Base-by-base conservation (phyloP, 2,113 vertebrate species). In the Tursiops truncatus region DNA sequence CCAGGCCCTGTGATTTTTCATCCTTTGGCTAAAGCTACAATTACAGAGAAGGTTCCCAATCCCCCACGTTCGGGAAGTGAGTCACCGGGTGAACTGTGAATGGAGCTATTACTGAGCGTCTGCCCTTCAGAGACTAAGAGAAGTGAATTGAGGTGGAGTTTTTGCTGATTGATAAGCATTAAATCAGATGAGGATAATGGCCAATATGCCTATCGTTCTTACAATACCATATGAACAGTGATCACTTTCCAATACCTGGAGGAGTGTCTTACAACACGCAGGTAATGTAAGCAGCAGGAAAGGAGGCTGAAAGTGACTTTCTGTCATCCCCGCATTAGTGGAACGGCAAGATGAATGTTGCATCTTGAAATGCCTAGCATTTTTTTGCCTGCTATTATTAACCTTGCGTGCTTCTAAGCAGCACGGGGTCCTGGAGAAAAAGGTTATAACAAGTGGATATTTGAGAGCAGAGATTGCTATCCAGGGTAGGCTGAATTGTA, bases 301-400 rank as follows among this genome's bases (percentile, higher is more conserved):
- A 95, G 92, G 85, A 95, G 53, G 25, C 79, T 96, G 89, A 96
- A 97, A 97, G 98, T 95, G 94, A 95, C 96, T 96, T 97, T 96
- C 94, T 97, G 97, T 98, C 98, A 96, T 84, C 96, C 50, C 56
- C 9, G 1, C 96, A 79, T 94, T 97, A 96, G 96, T 74, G 94
- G 67, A 89, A 60, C 0, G 0, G 68, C 36, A 89, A 98, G 93
- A 91, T 56, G 77, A 97, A 98, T 89, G 97, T 33, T 86, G 68
- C 0, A 0, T 89, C 96, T 76, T 95, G 92, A 95, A 94, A 50
- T 0, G 17, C 56, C 0, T 0, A n/a, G 58, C 0, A 14, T 41
- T 97, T 97, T 97, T 98, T 97, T 96, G 87, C 85, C 97, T 97
- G 86, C 96, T 97, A 53, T 95, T 95, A 95, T 92, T 97, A 96